Percentiles rank a stretch among this genome's conserved stretches.
Conservation (phyloP, 2,113 vertebrate genomes). For the Anas platyrhynchos region DNA sequence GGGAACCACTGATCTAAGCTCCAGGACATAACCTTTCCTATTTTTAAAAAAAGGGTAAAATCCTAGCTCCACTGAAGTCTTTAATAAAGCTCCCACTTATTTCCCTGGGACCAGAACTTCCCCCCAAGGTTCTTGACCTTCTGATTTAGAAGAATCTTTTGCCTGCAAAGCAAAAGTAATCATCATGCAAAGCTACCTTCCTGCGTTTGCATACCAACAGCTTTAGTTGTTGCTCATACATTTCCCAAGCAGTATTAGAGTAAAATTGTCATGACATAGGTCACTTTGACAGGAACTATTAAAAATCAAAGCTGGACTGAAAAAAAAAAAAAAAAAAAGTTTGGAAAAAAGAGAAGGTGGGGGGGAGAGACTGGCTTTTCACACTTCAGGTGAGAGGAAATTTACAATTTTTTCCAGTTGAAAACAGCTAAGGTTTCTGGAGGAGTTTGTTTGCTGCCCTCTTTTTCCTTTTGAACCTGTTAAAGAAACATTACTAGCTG, state of each 20-base stretch:
- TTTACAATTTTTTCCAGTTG: neutral
- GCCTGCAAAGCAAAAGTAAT: neutral
- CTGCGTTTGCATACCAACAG: neutral
- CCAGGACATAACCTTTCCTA: neutral
- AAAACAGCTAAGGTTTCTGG: neutral
- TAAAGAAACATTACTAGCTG: conserved; percentile 10
- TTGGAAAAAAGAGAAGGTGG: neutral
- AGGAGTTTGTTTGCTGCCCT: neutral
- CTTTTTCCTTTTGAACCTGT: neutral
- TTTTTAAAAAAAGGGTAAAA: neutral
- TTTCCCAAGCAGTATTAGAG: neutral
- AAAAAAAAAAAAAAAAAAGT: neutral
- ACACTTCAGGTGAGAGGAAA: neutral
- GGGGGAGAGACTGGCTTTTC: neutral
- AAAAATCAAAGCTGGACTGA: neutral
- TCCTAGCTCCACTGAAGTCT: neutral
- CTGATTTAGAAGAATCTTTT: neutral
- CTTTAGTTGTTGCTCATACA: neutral
- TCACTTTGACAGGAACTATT: neutral
- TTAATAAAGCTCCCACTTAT: neutral
- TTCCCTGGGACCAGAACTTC: neutral
- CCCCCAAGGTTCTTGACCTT: neutral
- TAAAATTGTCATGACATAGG: neutral
- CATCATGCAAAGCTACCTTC: neutral
- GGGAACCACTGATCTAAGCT: neutral